A percentile compares a stretch with the other conserved stretches of the same genome.
Evolutionary conservation across 1,140 invertebrate genomes (phyloP).

Genomic region (Hycleus phaleratus): DNA sequence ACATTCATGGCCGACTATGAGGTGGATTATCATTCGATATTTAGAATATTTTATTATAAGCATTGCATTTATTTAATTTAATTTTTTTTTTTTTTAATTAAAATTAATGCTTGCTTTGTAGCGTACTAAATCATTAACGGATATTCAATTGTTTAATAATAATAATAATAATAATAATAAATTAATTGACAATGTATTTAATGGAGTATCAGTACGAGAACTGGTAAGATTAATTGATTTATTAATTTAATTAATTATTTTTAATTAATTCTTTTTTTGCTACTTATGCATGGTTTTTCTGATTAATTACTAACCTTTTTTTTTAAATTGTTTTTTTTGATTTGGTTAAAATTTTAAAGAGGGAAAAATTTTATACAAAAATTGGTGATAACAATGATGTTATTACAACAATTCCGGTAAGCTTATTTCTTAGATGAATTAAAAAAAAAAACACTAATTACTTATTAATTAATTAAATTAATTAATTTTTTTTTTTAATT

Average conservation of each 20-base stretch:
- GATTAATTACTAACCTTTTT: no score
- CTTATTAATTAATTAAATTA: no score
- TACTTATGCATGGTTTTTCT: constrained; percentile 2
- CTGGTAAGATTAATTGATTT: constrained; percentile 46
- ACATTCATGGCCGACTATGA: no score
- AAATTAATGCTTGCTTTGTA: constrained; percentile 26
- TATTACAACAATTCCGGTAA: background rate
- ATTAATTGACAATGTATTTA: constrained; percentile 44
- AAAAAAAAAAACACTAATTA: no score
- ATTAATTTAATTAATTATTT: background rate
- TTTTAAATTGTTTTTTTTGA: no score
- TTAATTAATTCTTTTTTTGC: constrained; percentile 2
- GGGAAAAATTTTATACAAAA: constrained; percentile 8
- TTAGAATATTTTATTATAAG: no score
- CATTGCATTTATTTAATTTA: background rate
- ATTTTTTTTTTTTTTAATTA: constrained; percentile 23
- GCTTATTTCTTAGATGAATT: no score
- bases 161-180: constrained; percentile 31
- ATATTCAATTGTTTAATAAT: constrained; percentile 22
- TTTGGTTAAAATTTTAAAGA: background rate
- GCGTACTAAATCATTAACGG: constrained; percentile 35
- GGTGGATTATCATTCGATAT: no score
- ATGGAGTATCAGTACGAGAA: constrained; percentile 49
- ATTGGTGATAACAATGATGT: constrained; percentile 1
- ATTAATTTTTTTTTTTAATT: background rate